Conservation (phyloP, 2,797 vertebrate species). For the Sternotherus odoratus region DNA sequence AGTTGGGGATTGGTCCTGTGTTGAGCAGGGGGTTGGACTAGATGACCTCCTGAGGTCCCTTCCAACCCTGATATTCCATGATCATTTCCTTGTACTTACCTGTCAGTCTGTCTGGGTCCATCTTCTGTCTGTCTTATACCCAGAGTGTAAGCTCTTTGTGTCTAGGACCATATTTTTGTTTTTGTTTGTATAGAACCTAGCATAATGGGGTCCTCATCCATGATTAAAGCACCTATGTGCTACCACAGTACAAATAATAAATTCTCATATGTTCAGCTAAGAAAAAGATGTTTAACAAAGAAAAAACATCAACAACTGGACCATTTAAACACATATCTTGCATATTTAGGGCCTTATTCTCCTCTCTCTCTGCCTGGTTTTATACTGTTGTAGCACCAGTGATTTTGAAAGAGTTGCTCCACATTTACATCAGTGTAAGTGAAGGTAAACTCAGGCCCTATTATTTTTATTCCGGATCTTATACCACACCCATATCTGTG, state of each 20-base stretch:
- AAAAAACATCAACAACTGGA: not conserved
- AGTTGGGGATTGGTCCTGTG: too few species aligned
- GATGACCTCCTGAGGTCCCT: too few species aligned
- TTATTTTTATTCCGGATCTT: not conserved
- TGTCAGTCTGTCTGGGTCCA: not conserved
- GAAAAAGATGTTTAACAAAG: not conserved
- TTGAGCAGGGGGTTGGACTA: too few species aligned
- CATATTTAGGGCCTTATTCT: not conserved
- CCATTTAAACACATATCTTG: not conserved
- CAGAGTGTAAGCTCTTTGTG: not conserved
- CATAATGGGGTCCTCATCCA: not conserved
- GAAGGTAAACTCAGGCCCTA: too few species aligned
- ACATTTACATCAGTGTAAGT: not conserved
- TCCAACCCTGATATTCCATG: not conserved
- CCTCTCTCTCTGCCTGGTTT: not conserved
- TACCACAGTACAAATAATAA: not conserved
- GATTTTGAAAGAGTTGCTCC: not conserved
- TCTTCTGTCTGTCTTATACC: not conserved
- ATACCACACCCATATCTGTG: not conserved
- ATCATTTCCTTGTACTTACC: not conserved
- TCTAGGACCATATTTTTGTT: not conserved
- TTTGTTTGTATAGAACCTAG: not conserved
- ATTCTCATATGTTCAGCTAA: not conserved
- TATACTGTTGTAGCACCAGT: not conserved
- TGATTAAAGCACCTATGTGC: accelerated